phyloP scores from a whole-genome alignment of 1,140 invertebrate genomes.

The Diachasmimorpha longicaudata region DNA sequence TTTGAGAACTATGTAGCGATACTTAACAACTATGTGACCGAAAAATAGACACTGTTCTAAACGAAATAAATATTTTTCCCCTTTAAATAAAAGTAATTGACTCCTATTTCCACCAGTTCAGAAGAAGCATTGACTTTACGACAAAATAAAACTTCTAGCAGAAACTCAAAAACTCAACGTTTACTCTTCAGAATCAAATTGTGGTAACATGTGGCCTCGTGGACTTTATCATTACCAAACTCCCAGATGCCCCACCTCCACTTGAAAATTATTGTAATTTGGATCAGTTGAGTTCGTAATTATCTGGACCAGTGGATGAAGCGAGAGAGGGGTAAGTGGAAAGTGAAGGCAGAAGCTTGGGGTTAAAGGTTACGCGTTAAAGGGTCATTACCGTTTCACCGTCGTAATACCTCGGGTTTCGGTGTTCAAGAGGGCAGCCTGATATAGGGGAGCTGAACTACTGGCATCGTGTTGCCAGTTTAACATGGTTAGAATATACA shows the following conservation, averaged over 20 bases:
- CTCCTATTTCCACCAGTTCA: no score
- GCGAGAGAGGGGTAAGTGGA: neutral
- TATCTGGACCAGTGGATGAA: constrained; percentile 27
- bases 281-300: constrained; percentile 52
- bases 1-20: no score
- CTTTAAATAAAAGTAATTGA: no score
- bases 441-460: neutral
- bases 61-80: no score
- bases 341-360: neutral
- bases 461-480: constrained; percentile 1
- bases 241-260: constrained; percentile 37
- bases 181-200: no score
- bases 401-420: constrained; percentile 34
- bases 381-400: constrained; percentile 47
- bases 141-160: no score
- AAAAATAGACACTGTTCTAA: no score
- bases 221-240: constrained; percentile 16
- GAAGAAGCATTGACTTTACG: no score
- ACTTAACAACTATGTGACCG: no score
- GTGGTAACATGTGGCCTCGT: neutral
- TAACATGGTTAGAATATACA: constrained; percentile 4
- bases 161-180: no score
- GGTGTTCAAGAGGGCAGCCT: neutral
- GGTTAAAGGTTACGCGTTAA: constrained; percentile 44
- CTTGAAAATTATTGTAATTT: constrained; percentile 52